A percentile compares a stretch with the other conserved stretches of the same genome.
These are phyloP conservation scores for Flexamia atlantica DNA, from an alignment of 2,888 invertebrate genomes.

Conservation along the genomic window DNA sequence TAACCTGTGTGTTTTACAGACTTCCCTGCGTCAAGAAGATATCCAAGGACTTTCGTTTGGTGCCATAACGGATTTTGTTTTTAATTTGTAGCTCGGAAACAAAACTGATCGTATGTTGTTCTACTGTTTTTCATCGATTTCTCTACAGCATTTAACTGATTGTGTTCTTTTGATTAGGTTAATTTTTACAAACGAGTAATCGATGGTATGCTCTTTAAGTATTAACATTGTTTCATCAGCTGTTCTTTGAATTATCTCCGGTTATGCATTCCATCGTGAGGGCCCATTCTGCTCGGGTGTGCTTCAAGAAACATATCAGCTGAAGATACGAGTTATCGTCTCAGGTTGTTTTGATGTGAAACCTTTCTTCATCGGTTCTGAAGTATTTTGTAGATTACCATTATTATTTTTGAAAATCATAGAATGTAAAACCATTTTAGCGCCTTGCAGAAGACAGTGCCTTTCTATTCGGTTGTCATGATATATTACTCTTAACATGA, in stretches of 20 bases:
- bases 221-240: background rate
- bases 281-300: conserved; percentile 4
- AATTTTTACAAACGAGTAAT: conserved; percentile 1
- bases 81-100: background rate
- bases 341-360: conserved; percentile 39
- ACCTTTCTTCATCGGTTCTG: background rate
- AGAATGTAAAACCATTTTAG: conserved; percentile 38
- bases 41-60: background rate
- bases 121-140: background rate
- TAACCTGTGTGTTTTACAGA: conserved; percentile 21
- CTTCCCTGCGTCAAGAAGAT: conserved; percentile 28
- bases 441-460: conserved; percentile 54
- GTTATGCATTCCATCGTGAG: conserved; percentile 27
- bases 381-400: background rate
- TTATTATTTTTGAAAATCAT: conserved; percentile 27
- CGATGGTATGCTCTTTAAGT: background rate
- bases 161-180: conserved; percentile 38
- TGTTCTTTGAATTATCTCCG: background rate
- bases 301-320: conserved; percentile 44
- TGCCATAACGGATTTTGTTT: conserved; percentile 46
- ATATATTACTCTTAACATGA: background rate
- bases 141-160: conserved; percentile 48
- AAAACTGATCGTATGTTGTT: background rate
- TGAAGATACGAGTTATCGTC: background rate
- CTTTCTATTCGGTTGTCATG: conserved; percentile 52